Percentiles rank a stretch among this genome's conserved stretches.
Evolutionary conservation across 2,113 vertebrate genomes (phyloP).

Genomic region (Tiliqua scincoides): DNA sequence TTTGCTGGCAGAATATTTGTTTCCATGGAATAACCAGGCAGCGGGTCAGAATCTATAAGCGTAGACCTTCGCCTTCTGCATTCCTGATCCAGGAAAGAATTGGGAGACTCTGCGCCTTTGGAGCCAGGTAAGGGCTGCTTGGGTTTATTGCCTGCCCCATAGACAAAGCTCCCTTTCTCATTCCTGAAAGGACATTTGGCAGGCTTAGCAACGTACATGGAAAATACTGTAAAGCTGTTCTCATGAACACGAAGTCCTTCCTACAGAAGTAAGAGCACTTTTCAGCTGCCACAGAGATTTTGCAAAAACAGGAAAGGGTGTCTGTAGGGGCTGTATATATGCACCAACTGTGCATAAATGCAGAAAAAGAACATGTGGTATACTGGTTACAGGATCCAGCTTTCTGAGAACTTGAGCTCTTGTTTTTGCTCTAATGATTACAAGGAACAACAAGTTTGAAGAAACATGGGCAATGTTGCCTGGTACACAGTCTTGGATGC

Average conservation of each 20-base stretch:
- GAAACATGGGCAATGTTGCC: background rate
- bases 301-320: background rate
- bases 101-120: constrained; percentile 89
- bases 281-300: background rate
- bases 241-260: constrained; percentile 31
- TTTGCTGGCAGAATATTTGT: constrained; percentile 77
- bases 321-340: background rate
- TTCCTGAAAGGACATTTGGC: constrained; percentile 75
- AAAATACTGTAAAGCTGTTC: background rate
- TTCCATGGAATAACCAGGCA: constrained; percentile 76
- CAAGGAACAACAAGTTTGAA: background rate
- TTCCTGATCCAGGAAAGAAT: constrained; percentile 89
- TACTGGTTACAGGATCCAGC: background rate
- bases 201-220: constrained; percentile 10
- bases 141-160: constrained; percentile 69
- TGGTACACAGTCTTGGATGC: background rate
- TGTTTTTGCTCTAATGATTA: background rate
- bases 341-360: background rate
- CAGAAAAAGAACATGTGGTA: background rate
- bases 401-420: background rate
- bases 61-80: constrained; percentile 78
- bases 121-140: constrained; percentile 55
- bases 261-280: background rate
- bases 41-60: constrained; percentile 78
- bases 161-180: constrained; percentile 72